Evolutionary conservation across 1,140 invertebrate species (phyloP).

Genomic region (Drosophila subpulchrella): DNA sequence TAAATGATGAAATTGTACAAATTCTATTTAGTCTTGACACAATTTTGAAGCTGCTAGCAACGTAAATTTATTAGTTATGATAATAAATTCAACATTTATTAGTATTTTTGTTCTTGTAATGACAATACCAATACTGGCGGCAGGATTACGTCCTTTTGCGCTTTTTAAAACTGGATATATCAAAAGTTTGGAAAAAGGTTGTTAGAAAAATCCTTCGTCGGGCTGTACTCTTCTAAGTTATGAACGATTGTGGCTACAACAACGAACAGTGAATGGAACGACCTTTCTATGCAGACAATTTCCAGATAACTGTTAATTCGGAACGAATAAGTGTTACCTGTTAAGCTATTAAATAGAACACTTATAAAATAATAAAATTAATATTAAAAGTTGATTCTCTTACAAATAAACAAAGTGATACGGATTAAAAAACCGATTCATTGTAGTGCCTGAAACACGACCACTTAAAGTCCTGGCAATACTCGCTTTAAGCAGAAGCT

Average conservation of each 20-base stretch:
- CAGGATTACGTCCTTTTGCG: neutral
- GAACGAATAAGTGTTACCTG: neutral
- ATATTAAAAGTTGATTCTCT: no score
- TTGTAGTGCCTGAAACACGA: neutral
- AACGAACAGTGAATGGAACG: neutral
- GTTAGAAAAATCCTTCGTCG: neutral
- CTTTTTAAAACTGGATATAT: neutral
- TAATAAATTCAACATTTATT: neutral
- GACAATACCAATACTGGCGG: neutral
- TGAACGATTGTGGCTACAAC: neutral
- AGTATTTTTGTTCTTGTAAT: neutral
- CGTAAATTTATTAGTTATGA: neutral
- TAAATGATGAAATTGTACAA: neutral
- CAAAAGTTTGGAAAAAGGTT: neutral
- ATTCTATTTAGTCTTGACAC: neutral
- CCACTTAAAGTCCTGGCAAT: slow-evolving; percentile 10
- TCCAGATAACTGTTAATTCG: neutral
- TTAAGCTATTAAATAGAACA: no score
- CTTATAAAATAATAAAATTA: neutral
- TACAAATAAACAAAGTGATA: no score
- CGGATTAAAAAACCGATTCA: no score
- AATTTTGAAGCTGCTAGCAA: neutral
- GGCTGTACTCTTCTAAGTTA: neutral
- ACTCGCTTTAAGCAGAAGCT: slow-evolving; percentile 6
- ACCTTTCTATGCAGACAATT: slow-evolving; percentile 3